Base-by-base conservation (phyloP, 1,140 invertebrate species). In the Drosophila sucinea region DNA sequence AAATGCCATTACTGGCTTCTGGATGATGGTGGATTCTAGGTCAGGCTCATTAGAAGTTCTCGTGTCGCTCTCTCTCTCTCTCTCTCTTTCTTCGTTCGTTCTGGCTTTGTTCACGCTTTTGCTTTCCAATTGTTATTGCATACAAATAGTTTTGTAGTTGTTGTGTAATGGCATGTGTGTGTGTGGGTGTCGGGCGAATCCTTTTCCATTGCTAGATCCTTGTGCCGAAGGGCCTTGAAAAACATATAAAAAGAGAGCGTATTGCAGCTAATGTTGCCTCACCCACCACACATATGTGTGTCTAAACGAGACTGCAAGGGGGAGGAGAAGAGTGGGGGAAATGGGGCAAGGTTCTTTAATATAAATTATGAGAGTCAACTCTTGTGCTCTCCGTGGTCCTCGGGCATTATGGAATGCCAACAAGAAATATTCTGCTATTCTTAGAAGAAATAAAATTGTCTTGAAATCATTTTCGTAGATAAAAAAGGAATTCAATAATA, bases 1-100 rank as follows among this genome's bases (percentile, higher is more conserved):
- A 35, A 17, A 58, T 58, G 23, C 23, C 23, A 60, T 66, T 60
- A 30, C 63, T 60, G 47, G 47, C 47, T 57, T 67, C 55, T 47
- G 56, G n/a, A 38, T 38, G 23, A 25, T 41, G 33, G 27, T 6
- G n/a, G 54, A 78, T 78, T 75, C 72, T 75, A 60, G 76, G 67
- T 78, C 76, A 70, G 64, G 67, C 76, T 78, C 76, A 78, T 78
- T 78, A 78, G 76, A 78, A 67, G 67, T 72, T 66, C 75, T 17
- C 17, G 17, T 17, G 32, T 29, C 32, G 11, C 33, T 35, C 8
- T 38, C 2, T 30, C 30, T 4, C 30, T 30, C 30, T 30, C 30
- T 30, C 30, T 30, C 30, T 30, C 30, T 30, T 4, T 30, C 30
- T 30, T 30, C 30, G 3, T 3, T 35, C 33, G 6, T 35, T 32